Conservation (phyloP, 2,888 invertebrate genomes). For the Rhynchonema sp. region DNA sequence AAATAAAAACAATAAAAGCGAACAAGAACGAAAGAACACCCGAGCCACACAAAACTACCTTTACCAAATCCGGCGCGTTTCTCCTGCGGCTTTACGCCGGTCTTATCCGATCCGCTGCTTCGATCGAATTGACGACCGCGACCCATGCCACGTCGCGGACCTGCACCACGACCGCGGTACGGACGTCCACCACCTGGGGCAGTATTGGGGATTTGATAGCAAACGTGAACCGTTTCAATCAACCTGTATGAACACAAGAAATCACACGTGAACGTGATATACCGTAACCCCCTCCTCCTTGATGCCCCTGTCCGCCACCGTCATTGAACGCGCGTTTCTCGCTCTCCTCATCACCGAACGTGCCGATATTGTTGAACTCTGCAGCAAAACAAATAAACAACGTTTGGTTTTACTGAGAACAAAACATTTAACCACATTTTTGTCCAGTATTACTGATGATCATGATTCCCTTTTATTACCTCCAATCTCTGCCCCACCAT, state of each 20-base stretch:
- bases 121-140: slow-evolving; percentile 16
- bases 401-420: no score
- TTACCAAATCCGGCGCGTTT: slow-evolving; percentile 32
- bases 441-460: not conserved
- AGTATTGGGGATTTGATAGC: no score
- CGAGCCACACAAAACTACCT: slow-evolving; percentile 4
- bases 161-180: slow-evolving; percentile 4
- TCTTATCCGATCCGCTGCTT: slow-evolving; percentile 18
- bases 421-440: not conserved
- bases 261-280: not conserved
- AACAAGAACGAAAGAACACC: not conserved
- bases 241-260: not conserved
- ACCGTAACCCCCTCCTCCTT: no score
- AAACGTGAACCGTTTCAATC: no score
- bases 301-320: no score
- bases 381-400: no score
- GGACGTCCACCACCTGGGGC: no score
- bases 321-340: no score
- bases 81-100: slow-evolving; percentile 22
- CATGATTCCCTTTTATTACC: no score
- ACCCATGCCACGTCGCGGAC: no score
- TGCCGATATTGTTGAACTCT: no score
- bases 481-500: not conserved
- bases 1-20: no score
- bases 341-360: not conserved